These are phyloP conservation scores for Albula glossodonta DNA, from an alignment of 2,113 vertebrate species.

Conservation along the genomic window DNA sequence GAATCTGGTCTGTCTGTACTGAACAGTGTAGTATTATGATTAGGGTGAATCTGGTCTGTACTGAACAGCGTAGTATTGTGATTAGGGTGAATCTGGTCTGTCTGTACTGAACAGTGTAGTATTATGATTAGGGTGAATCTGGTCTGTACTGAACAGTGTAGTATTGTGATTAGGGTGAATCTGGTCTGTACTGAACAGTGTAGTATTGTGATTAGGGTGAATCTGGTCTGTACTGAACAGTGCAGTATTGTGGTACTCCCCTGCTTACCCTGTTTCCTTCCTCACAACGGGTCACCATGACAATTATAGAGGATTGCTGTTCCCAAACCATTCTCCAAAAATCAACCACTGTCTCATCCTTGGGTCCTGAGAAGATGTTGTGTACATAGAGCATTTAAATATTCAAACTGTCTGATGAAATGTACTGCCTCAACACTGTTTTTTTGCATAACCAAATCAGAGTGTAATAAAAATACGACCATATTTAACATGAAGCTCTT, in stretches of 20 bases:
- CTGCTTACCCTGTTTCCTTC: conserved; percentile 87
- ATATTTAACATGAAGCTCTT: background rate
- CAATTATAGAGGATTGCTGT: conserved; percentile 91
- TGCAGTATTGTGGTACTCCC: background rate
- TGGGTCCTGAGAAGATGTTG: conserved; percentile 75
- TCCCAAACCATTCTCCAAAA: conserved; percentile 99
- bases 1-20: background rate
- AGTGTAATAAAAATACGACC: background rate
- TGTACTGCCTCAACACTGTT: background rate
- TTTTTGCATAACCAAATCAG: background rate
- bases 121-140: background rate
- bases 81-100: background rate
- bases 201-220: background rate
- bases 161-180: background rate
- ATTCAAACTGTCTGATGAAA: background rate
- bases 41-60: background rate
- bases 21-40: background rate
- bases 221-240: background rate
- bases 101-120: background rate
- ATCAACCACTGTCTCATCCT: conserved; percentile 88
- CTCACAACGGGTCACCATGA: conserved; percentile 97
- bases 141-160: background rate
- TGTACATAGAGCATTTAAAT: background rate
- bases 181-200: background rate
- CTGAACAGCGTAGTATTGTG: background rate